These are phyloP conservation scores for Anneissia japonica DNA, from an alignment of 35 echinoderm and acorn worm genomes.

Conservation along the genomic window DNA sequence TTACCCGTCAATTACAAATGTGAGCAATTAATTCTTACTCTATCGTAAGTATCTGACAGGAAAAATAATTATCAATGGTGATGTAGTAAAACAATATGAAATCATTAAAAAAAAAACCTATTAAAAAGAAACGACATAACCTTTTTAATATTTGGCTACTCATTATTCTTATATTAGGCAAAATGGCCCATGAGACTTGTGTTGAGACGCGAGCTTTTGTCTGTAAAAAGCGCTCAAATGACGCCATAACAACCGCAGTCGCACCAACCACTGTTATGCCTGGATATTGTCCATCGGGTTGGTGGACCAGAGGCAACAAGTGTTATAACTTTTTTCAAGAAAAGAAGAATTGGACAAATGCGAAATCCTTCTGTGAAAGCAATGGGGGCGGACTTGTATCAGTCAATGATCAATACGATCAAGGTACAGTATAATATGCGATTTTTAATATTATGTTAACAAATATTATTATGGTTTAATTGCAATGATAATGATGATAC, in stretches of 20 bases:
- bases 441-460: no score
- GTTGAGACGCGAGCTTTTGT: constrained; percentile 24
- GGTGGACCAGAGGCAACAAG: constrained; percentile 48
- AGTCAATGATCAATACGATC: constrained; percentile 37
- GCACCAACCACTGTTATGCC: constrained; percentile 20
- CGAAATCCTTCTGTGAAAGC: constrained; percentile 23
- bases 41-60: no score
- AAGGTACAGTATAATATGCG: constrained; percentile 19
- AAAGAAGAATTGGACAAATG: constrained; percentile 14
- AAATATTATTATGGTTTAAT: no score
- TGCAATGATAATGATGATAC: no score
- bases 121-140: background rate
- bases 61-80: no score
- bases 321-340: constrained; percentile 41
- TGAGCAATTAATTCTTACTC: no score
- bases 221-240: constrained; percentile 45
- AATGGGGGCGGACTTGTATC: constrained; percentile 43
- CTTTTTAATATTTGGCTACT: background rate
- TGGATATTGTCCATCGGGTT: constrained; percentile 54
- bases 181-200: constrained; percentile 41
- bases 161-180: constrained; percentile 16
- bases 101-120: no score
- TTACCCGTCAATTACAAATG: no score
- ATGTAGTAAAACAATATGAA: no score
- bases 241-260: background rate